Percentiles rank a stretch among this genome's conserved stretches.
phyloP scores from a whole-genome alignment of 37 sponge, comb jelly and placozoan genomes.

The Spongia lamella region DNA sequence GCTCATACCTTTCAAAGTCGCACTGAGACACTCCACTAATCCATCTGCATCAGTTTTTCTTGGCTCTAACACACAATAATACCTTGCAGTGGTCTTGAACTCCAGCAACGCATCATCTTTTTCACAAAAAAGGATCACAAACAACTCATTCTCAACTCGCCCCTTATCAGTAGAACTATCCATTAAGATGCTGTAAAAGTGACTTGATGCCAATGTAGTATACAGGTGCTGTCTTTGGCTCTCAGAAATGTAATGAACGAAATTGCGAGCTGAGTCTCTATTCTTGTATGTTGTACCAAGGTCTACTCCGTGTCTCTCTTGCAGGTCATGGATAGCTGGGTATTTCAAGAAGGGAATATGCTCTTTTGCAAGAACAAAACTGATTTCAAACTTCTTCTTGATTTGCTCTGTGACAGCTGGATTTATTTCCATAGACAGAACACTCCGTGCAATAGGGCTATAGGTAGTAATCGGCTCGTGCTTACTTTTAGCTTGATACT shows the following conservation, averaged over 20 bases:
- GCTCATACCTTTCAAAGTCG: conserved; percentile 34
- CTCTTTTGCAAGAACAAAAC: conserved; percentile 36
- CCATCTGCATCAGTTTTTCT: conserved; percentile 52
- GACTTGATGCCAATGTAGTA: too few relatives aligned
- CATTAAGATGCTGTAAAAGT: conserved; percentile 64
- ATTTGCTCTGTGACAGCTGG: conserved; percentile 3
- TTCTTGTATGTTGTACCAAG: conserved; percentile 48
- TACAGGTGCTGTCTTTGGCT: conserved; percentile 33
- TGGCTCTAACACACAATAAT: background rate
- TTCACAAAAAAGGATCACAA: conserved; percentile 23
- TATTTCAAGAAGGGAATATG: conserved; percentile 44
- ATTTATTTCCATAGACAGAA: conserved; percentile 30
- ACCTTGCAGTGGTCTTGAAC: background rate
- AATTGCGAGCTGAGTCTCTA: conserved; percentile 24
- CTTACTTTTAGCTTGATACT: conserved; percentile 26
- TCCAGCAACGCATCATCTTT: background rate
- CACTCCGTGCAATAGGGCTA: conserved; percentile 38
- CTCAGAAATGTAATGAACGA: conserved; percentile 42
- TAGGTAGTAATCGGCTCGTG: conserved; percentile 10
- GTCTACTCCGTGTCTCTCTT: conserved; percentile 56
- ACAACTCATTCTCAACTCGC: conserved; percentile 52
- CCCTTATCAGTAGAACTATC: conserved; percentile 55
- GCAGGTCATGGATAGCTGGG: conserved; percentile 29
- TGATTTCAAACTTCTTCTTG: conserved; percentile 33
- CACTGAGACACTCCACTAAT: conserved; percentile 37